Base-by-base conservation (phyloP, 1,140 invertebrate species). In the Drosophila virilis region DNA sequence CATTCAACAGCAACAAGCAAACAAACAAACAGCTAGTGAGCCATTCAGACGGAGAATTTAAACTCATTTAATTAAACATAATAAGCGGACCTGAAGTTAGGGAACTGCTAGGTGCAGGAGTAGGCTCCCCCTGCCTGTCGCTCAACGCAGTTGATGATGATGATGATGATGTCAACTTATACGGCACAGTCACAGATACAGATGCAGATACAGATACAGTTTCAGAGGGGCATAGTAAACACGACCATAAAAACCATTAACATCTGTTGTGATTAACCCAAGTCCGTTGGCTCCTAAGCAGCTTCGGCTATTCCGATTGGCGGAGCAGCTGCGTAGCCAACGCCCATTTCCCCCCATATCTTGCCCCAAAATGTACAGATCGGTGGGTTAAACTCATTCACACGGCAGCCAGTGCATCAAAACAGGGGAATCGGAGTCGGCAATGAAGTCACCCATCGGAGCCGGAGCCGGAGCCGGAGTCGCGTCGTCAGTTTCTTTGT, bases 251-350 rank as follows among this genome's bases (percentile, higher is more conserved):
- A 89, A 91, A 84, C 80, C 89, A 91, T 89, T 85, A 91, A 91
- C 89, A 91, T 91, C 89, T 91, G 88, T 89, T 77, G 80, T 85
- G 89, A 91, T 91, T 91, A 91, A 91, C 88, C 88, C 46, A 64
- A 64, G 74, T 73, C 58, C 64, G 54, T 50, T 64, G 68, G 58
- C 62, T 72, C 46, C 69, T 82, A 78, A 78, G 50, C 64, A 74
- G 61, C 40, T 32, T 5, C 48, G 28, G n/a, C 45, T 15, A 50
- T 38, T 46, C 37, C 65, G 37, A 70, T 75, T 71, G 73, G 58
- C 48, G 60, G 50, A 64, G 73, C 73, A 75, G 73, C 67, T 71
- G 65, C 50, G 10, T 38, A 51, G 38, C 52, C 35, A 9, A 17
- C 33, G n/a, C 22, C 22, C 22, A 28, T 28, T 28, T 28, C 22